Evolutionary conservation across 2,797 vertebrate genomes (phyloP).

Genomic region (Alectoris magna): DNA sequence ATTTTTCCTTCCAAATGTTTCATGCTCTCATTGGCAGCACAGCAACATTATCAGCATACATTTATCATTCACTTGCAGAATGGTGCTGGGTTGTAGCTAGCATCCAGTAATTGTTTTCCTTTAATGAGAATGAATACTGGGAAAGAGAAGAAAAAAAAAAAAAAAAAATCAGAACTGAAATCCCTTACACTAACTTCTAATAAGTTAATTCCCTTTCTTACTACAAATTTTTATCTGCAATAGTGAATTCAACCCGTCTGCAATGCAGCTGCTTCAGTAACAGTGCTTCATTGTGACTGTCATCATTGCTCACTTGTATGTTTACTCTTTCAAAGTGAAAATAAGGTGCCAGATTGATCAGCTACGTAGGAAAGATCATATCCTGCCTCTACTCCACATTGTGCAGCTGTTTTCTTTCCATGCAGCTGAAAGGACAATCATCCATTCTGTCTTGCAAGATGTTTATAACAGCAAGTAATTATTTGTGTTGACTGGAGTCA

Average conservation of each 20-base stretch:
- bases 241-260: not conserved
- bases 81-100: not conserved
- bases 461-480: not conserved
- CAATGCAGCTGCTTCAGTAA: not conserved
- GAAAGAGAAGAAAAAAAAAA: too few species aligned
- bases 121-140: not conserved
- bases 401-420: not conserved
- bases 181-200: not conserved
- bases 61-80: constrained; percentile 35
- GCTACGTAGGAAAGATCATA: not conserved
- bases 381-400: not conserved
- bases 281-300: not conserved
- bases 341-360: not conserved
- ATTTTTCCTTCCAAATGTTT: constrained; percentile 18
- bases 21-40: not conserved
- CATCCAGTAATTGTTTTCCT: not conserved
- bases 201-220: not conserved
- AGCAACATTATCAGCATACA: not conserved
- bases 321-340: not conserved
- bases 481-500: not conserved
- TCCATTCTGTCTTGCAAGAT: not conserved
- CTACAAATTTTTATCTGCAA: not conserved
- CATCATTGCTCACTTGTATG: not conserved
- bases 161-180: not conserved
- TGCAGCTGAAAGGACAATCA: not conserved